Base-by-base conservation (phyloP, 2,888 invertebrate species). In the Peribatodes rhomboidaria region DNA sequence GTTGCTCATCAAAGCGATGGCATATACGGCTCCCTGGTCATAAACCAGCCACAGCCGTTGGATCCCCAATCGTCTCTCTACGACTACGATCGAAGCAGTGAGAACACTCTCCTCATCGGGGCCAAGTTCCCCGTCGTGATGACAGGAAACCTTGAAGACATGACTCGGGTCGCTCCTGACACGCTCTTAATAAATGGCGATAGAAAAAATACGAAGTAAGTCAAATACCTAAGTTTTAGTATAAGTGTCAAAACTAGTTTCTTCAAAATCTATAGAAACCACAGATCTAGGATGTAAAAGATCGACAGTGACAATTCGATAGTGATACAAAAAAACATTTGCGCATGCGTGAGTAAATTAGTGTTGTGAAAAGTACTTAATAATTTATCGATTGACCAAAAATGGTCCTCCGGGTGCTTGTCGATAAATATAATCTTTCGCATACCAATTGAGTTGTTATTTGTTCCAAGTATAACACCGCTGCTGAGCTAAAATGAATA, bases 1-100 rank as follows among this genome's bases (percentile, higher is more conserved):
- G 95, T 95, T 9, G 74, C 93, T 1, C 95, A 95, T 68, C 94
- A 95, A 73, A 91, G 92, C 59, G 95, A 95, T 67, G 95, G 95
- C 0, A 80, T 95, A 0, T 94, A 94, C 67, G 95, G 95, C 0
- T 82, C 94, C 0, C 72, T 95, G 10, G 85, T 95, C 2, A 90
- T 95, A 8, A 93, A 95, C 49, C 91, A 94, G 71, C 89, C 94
- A 0, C 87, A 88, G 33, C 89, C 87, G 0, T 69, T 88, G 52
- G 92, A 93, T 49, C 87, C 89, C 1, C 88, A 92, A 57, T 81
- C 86, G 7, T 76, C 86, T 1, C 69, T 91, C 35, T 93, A 92
- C 61, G 92, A 92, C 72, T 93, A 87, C 66, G 92, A 93, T 66
- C 84, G 90, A 69, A 89, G 86, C 61, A 75, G 79, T 4, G 94